phyloP scores from a whole-genome alignment of 2,113 vertebrate species.

The Conger conger region DNA sequence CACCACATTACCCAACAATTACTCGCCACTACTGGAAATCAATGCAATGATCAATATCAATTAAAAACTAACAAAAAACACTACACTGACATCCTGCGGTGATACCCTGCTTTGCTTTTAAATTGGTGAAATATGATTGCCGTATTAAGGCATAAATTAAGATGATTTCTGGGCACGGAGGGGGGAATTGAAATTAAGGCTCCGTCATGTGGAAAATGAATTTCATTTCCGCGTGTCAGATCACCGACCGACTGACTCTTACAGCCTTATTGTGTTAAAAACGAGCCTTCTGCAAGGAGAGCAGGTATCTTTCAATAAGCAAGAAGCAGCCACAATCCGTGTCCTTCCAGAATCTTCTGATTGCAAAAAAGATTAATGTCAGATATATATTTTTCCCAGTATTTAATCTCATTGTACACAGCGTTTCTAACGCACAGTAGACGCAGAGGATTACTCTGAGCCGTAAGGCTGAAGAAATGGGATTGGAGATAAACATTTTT shows the following conservation, averaged over 20 bases:
- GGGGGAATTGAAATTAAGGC: background rate
- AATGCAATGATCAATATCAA: background rate
- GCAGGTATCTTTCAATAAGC: background rate
- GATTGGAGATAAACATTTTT: background rate
- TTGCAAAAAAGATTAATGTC: background rate
- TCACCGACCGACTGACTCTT: background rate
- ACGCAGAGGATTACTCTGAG: background rate
- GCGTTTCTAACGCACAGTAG: background rate
- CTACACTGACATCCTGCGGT: background rate
- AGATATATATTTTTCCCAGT: background rate
- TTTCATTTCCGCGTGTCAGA: background rate
- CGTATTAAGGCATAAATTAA: background rate
- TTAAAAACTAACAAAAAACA: background rate
- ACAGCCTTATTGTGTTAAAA: background rate
- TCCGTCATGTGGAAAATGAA: background rate
- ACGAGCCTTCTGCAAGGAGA: background rate
- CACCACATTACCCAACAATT: slow-evolving; percentile 6
- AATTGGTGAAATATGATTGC: background rate
- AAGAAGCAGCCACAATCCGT: background rate
- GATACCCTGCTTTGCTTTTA: background rate
- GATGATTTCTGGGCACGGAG: background rate
- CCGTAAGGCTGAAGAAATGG: background rate
- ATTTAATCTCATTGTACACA: background rate
- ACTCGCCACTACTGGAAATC: slow-evolving; percentile 6
- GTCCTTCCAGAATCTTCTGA: background rate